These are phyloP conservation scores for Palythoa caribaeorum DNA, from an alignment of 92 coral and sea anemone genomes.

Conservation along the genomic window DNA sequence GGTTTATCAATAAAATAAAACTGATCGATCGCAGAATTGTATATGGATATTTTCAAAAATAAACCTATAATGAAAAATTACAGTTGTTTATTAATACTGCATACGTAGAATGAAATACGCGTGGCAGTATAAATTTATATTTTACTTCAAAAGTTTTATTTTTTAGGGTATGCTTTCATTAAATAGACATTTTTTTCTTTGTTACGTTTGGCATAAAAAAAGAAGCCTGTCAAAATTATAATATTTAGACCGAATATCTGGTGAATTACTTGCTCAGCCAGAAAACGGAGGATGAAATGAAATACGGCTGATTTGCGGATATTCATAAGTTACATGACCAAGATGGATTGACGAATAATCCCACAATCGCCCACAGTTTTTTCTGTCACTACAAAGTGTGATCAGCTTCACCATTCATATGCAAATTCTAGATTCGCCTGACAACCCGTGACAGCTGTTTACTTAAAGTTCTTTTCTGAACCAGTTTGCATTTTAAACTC, in stretches of 20 bases:
- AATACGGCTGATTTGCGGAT: not conserved
- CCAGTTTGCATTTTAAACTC: conserved; percentile 40
- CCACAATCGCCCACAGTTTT: conserved; percentile 40
- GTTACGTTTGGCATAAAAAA: not conserved
- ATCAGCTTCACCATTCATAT: conserved; percentile 27
- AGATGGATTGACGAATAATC: not conserved
- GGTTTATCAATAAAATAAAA: not conserved
- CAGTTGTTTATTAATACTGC: not conserved
- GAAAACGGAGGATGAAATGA: not conserved
- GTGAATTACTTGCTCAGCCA: not conserved
- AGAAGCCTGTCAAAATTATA: not conserved
- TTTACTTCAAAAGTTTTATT: not conserved
- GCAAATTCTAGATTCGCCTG: conserved; percentile 23
- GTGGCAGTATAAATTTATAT: not conserved
- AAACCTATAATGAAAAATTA: not conserved
- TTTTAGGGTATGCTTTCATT: not conserved
- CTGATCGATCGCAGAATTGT: not conserved
- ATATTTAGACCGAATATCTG: not conserved
- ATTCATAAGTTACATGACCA: not conserved
- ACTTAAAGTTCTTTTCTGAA: conserved; percentile 3
- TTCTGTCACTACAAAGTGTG: not conserved
- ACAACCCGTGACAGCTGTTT: conserved; percentile 44
- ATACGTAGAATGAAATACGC: not conserved
- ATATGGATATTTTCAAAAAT: not conserved
- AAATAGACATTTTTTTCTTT: not conserved